These are phyloP conservation scores for Formica selysi DNA, from an alignment of 1,140 invertebrate species.

Conservation along the genomic window DNA sequence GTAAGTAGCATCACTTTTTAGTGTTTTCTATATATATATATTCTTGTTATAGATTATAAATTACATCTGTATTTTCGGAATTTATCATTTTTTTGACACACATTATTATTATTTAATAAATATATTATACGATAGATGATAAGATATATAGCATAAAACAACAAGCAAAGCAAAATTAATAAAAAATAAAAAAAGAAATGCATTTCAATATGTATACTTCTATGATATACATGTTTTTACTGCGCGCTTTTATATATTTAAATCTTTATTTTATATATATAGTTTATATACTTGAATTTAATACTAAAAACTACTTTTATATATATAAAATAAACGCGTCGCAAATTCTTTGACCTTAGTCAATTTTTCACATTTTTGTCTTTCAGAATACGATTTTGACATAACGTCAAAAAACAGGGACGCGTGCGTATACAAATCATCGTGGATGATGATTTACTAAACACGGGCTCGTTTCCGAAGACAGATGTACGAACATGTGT, in stretches of 20 bases:
- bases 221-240: neutral
- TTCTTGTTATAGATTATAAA: conserved; percentile 17
- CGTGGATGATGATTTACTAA: conserved; percentile 46
- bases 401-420: neutral
- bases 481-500: conserved; percentile 84
- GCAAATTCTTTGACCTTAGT: neutral
- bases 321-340: neutral
- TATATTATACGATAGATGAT: neutral
- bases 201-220: neutral
- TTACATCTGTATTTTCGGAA: neutral
- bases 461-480: conserved; percentile 55
- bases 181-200: neutral
- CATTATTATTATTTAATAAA: too few relatives aligned
- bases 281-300: neutral
- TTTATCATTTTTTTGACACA: neutral
- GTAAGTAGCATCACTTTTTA: conserved; percentile 38
- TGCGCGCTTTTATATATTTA: neutral
- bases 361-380: neutral
- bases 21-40: neutral
- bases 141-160: neutral
- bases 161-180: neutral
- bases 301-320: neutral
- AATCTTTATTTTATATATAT: too few relatives aligned
- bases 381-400: neutral
- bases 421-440: neutral